These are phyloP conservation scores for Petroica traversi DNA, from an alignment of 2,113 vertebrate genomes.

Conservation along the genomic window DNA sequence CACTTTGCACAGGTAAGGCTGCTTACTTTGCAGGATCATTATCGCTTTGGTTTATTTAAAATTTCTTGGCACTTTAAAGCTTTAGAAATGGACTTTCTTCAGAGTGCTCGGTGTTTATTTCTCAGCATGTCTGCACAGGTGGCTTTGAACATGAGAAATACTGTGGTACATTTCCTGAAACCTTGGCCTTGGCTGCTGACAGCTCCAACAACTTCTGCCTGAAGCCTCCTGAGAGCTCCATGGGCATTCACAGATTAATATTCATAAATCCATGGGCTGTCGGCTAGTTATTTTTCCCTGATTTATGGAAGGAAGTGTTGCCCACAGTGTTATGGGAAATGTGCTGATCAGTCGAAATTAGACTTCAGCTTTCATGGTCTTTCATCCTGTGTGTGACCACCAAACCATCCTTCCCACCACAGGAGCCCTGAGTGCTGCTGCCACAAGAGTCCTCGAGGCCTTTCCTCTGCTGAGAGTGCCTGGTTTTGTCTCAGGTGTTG, in stretches of 20 bases:
- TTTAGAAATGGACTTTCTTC: neutral
- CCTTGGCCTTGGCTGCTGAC: neutral
- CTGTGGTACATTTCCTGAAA: neutral
- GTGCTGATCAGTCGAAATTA: neutral
- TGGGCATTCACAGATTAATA: conserved; percentile 3
- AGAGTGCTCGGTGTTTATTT: neutral
- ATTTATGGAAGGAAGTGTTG: neutral
- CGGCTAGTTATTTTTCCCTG: neutral
- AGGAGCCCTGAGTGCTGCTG: neutral
- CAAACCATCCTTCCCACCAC: conserved; percentile 16
- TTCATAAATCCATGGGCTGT: neutral
- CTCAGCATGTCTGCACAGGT: neutral
- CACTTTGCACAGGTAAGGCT: conserved; percentile 87
- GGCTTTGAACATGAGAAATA: neutral
- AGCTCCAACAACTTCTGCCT: neutral
- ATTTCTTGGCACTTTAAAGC: neutral
- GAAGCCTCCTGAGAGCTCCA: neutral
- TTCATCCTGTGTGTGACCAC: conserved; percentile 21
- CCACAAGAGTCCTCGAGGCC: neutral
- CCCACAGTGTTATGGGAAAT: conserved; percentile 1
- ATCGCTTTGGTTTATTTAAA: neutral
- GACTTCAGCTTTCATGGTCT: neutral
- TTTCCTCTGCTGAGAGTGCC: neutral
- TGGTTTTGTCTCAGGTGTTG: neutral
- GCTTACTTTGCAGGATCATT: neutral